Percentiles rank a stretch among this genome's conserved stretches.
phyloP scores from a whole-genome alignment of 2,113 vertebrate genomes.

The Piprites chloris region DNA sequence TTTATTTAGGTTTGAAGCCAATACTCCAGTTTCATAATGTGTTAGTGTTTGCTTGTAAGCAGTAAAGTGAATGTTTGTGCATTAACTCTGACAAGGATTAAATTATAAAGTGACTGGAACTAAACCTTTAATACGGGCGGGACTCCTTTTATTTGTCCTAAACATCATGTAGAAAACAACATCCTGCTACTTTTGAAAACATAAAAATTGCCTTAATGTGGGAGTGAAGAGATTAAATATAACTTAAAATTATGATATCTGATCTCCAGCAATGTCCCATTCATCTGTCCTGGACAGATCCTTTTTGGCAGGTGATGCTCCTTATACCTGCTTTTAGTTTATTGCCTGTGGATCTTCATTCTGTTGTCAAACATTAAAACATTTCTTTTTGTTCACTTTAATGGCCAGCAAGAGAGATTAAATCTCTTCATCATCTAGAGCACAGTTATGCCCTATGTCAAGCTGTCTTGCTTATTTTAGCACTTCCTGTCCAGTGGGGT shows the following conservation, averaged over 20 bases:
- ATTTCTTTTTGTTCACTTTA: not conserved
- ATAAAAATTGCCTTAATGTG: not conserved
- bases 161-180: not conserved
- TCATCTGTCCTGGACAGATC: not conserved
- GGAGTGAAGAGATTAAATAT: not conserved
- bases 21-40: slow-evolving; percentile 17
- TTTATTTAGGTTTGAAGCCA: slow-evolving; percentile 42
- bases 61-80: not conserved
- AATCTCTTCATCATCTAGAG: not conserved
- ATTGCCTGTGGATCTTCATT: not conserved
- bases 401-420: not conserved
- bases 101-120: not conserved
- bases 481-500: not conserved
- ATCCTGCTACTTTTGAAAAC: not conserved
- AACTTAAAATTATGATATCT: not conserved
- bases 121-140: not conserved
- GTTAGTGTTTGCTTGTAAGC: slow-evolving; percentile 10
- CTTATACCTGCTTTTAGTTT: not conserved
- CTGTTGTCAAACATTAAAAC: not conserved
- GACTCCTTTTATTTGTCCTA: not conserved
- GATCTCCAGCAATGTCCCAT: not conserved
- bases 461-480: not conserved
- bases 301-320: not conserved
- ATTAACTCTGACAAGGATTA: slow-evolving; percentile 22
- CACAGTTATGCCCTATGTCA: not conserved